Base-by-base conservation (phyloP, 2,797 vertebrate genomes). In the Channa striata region DNA sequence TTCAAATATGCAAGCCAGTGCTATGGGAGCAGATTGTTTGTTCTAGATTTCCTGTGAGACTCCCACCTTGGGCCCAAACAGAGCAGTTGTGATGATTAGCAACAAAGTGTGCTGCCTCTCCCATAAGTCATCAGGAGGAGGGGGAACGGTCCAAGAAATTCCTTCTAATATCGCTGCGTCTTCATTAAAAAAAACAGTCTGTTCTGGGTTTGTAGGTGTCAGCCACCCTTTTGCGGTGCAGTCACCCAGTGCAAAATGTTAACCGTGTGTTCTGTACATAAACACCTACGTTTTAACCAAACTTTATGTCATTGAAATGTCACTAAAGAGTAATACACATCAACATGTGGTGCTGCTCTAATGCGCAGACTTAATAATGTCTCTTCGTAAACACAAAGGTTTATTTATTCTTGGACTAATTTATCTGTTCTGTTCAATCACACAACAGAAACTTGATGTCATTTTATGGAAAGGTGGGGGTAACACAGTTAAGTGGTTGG, bases 1-100 rank as follows among this genome's bases (percentile, higher is more conserved):
- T 94, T 94, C 93, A 94, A 94, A 95, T 93, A 94, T 92, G 90
- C 87, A 89, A 85, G 88, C 69, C 63, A 48, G 83, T 87, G 76
- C 91, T 83, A 13, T 54, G 89, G 92, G 91, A 92, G 74, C 83
- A 70, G 63, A 82, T 86, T 94, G 92, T 94, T 94, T 95, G 92
- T 92, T 93, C 88, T 88, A 72, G 80, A 93, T 91, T 91, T 91
- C 93, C 92, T 93, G 57, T 64, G 93, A 94, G 93, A 93, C 81
- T 90, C 81, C 91, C 88, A 92, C 89, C 92, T 93, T 93, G 89
- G 90, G 90, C 90, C 89, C 90, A 84, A 93, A 89, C 90, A 88
- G 88, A 86, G 68, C 85, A 83, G 89, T 92, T 90, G 87, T 85
- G 89, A 91, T 93, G 91, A 94, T 94, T 94, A 94, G 88, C 69